Base-by-base conservation (phyloP, 2,888 invertebrate species). In the Leptinotarsa rubiginosa region DNA sequence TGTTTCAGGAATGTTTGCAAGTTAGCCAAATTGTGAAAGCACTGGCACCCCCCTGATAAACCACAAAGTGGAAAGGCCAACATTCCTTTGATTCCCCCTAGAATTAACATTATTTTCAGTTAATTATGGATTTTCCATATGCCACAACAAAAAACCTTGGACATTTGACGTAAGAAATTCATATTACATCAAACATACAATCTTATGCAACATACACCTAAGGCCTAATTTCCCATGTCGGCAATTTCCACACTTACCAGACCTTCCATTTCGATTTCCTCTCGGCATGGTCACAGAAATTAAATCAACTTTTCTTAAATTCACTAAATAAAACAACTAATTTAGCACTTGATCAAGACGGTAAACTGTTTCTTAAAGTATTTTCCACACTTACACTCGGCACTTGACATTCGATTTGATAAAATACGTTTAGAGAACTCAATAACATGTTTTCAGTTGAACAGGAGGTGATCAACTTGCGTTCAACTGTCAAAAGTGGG, bases 191-290 rank as follows among this genome's bases (percentile, higher is more conserved):
- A 74, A 68, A 70, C 65, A 76, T 49, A 70, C 52, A 52, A 52
- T 72, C 74, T 75, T 78, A 77, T 71, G 49, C 47, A 47, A 41
- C 12, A n/a, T 65, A 3, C 64, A 70, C 68, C 74, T 78, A 75
- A 67, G 73, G 49, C 52, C 71, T 65, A 22, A 25, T 73, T 56
- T 69, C 71, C 56, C 31, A 18, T 64, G 56, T 31, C 54, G 41
- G 62, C 50, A 69, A 50, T 22, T 20, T 47, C 54, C 62, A 62
- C 15, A 85, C 91, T 90, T 85, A 93, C 93, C 92, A 89, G 90
- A 92, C 90, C 92, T 93, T 90, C 92, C 92, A 91, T 91, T 93
- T 89, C 92, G 92, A 89, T 92, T 92, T 88, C 93, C 92, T 91
- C 93, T 94, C 88, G 93, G 93, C 94, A 94, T 94, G 89, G 86